A percentile compares a stretch with the other conserved stretches of the same genome.
phyloP scores from a whole-genome alignment of 2,888 invertebrate genomes.

The Augochlorella aurata region DNA sequence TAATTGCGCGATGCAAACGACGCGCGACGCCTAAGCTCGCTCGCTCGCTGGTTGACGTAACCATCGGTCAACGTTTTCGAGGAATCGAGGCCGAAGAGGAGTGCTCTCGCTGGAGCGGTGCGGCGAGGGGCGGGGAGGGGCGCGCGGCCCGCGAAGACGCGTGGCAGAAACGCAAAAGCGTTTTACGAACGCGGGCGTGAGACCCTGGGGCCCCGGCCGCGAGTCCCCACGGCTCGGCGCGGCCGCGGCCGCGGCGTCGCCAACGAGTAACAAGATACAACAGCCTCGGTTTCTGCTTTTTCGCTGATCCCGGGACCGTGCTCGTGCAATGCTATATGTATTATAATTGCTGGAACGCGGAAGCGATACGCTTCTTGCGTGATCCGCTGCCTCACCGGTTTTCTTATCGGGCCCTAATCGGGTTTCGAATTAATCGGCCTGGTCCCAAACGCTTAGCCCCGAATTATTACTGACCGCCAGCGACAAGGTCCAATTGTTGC shows the following conservation, averaged over 20 bases:
- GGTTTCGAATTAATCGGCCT: constrained; percentile 10
- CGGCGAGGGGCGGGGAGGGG: not conserved
- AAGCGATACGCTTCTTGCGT: constrained; percentile 40
- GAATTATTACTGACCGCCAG: not conserved
- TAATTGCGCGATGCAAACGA: constrained; percentile 61
- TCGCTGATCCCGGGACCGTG: constrained; percentile 41
- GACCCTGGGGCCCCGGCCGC: not conserved
- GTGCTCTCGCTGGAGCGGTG: too few relatives aligned
- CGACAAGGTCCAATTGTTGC: not conserved
- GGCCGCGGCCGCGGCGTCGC: not conserved
- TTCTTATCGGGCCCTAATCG: constrained; percentile 24
- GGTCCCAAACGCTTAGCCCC: not conserved
- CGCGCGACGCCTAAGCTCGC: constrained; percentile 8
- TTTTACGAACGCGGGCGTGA: constrained; percentile 5
- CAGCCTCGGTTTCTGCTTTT: constrained; percentile 45
- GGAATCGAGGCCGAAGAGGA: constrained; percentile 49
- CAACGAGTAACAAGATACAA: constrained; percentile 37
- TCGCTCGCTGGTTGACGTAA: constrained; percentile 31
- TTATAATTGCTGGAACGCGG: constrained; percentile 58
- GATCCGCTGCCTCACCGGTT: constrained; percentile 16
- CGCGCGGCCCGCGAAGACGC: constrained; percentile 26
- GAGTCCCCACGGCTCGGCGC: too few relatives aligned
- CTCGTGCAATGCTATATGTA: constrained; percentile 35
- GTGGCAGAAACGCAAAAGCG: constrained; percentile 33
- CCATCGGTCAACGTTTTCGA: constrained; percentile 44